Conservation (phyloP, 2,888 invertebrate species). For the Mallateleia sp. region DNA sequence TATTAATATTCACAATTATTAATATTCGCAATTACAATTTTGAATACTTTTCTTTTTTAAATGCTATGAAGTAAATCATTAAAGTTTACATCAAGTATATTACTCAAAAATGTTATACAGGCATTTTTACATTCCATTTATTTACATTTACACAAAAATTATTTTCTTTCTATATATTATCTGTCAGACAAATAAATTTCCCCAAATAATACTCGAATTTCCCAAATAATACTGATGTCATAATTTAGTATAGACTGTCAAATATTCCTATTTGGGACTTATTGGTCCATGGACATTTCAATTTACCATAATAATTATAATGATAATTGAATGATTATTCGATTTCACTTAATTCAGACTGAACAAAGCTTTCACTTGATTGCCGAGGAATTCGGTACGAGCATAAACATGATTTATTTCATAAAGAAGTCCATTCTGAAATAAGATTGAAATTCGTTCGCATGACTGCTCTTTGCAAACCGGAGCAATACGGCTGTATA, state of each 20-base stretch:
- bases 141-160: no score
- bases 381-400: background rate
- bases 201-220: no score
- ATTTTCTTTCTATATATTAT: no score
- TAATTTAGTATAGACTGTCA: background rate
- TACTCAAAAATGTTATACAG: no score
- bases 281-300: background rate
- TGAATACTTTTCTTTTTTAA: no score
- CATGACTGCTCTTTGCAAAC: conserved; percentile 31
- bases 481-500: conserved; percentile 35
- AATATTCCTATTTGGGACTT: background rate
- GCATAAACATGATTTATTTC: conserved; percentile 45
- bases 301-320: background rate
- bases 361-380: background rate
- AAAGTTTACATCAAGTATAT: no score
- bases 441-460: conserved; percentile 44
- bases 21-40: no score
- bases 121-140: no score
- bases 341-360: background rate
- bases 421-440: conserved; percentile 27
- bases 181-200: no score
- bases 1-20: no score
- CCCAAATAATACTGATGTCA: no score
- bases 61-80: no score
- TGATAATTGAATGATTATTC: background rate